Conservation (phyloP, 2,797 vertebrate species). For the Triplophysa yarkandensis region DNA sequence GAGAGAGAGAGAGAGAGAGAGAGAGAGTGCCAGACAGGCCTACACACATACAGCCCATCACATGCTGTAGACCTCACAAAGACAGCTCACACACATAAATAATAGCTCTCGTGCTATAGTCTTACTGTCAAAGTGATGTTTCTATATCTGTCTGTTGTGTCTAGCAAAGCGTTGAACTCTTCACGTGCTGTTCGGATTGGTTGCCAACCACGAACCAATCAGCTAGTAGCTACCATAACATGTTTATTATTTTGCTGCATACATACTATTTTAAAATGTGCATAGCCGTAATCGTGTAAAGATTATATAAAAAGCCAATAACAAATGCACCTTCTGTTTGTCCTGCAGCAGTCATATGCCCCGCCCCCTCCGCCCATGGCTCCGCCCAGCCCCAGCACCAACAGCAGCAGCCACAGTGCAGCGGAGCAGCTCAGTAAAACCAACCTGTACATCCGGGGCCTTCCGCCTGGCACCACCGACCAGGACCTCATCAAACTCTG, state of each 20-base stretch:
- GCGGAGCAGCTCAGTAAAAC: slow-evolving; percentile 98
- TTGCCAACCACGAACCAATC: background rate
- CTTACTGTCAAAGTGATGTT: slow-evolving; percentile 33
- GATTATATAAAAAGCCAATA: slow-evolving; percentile 15
- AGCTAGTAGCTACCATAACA: background rate
- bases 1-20: slow-evolving; percentile 16
- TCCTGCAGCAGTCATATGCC: slow-evolving; percentile 96
- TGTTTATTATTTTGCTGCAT: background rate
- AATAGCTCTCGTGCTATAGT: slow-evolving; percentile 35
- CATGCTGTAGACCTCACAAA: slow-evolving; percentile 34
- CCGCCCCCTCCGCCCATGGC: slow-evolving; percentile 96
- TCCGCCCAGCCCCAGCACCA: slow-evolving; percentile 97
- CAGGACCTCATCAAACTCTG: slow-evolving; percentile 99
- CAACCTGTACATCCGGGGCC: slow-evolving; percentile 98
- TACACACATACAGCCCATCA: slow-evolving; percentile 36
- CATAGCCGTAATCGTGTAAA: slow-evolving; percentile 1
- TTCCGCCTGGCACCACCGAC: slow-evolving; percentile 96
- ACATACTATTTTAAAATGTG: background rate
- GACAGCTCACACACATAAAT: slow-evolving; percentile 27
- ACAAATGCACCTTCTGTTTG: slow-evolving; percentile 45
- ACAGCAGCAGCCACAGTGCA: slow-evolving; percentile 90
- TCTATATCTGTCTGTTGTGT: slow-evolving; percentile 37
- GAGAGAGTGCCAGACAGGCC: slow-evolving; percentile 13
- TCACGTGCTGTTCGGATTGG: background rate
- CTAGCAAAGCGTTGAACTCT: slow-evolving; percentile 18